Base-by-base conservation (phyloP, 2,113 vertebrate genomes). In the Hypocryptadius cinnamomeus region DNA sequence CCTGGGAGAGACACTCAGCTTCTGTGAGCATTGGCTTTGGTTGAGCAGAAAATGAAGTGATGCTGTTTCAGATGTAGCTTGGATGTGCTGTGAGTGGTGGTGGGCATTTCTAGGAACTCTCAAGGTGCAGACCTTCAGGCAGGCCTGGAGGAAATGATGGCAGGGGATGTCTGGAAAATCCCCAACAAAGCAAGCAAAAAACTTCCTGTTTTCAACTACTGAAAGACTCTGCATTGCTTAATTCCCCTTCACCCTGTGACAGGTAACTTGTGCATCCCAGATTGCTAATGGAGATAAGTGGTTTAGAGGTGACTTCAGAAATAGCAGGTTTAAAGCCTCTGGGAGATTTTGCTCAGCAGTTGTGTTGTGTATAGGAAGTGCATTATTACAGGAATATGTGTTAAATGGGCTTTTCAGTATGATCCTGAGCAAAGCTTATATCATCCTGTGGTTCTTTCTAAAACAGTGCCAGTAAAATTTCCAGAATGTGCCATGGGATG, bases 271-370 rank as follows among this genome's bases (percentile, higher is more conserved):
- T 80, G 44, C n/a, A 10, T 63, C 79, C 61, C 70, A 87, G 66
- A 76, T 92, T 93, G 89, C 70, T 95, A 54, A 61, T 68, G 63
- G 65, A 82, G 25, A 54, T 91, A 65, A 95, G 66, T 85, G 30
- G 65, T 87, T 95, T 92, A 89, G 78, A 74, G 53, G 61, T 61
- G 80, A 68, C 77, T 89, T 81, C 79, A 35, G 60, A 89, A 79
- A 59, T 90, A 78, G 50, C 82, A 84, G 48, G 13, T 90, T 90
- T 87, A 94, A 95, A 86, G 48, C 60, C 56, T 71, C 57, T 60
- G 61, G n/a, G 69, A 64, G 40, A 77, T 91, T 91, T 85, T 66
- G 23, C 69, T 78, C 24, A 68, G 73, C 35, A 42, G 22, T 27
- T 80, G 22, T 39, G 4, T 57, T 42, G 23, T 61, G 31, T 35